Percentiles rank a stretch among this genome's conserved stretches.
phyloP scores from a whole-genome alignment of 2,888 invertebrate genomes.

The Atrina japonica region DNA sequence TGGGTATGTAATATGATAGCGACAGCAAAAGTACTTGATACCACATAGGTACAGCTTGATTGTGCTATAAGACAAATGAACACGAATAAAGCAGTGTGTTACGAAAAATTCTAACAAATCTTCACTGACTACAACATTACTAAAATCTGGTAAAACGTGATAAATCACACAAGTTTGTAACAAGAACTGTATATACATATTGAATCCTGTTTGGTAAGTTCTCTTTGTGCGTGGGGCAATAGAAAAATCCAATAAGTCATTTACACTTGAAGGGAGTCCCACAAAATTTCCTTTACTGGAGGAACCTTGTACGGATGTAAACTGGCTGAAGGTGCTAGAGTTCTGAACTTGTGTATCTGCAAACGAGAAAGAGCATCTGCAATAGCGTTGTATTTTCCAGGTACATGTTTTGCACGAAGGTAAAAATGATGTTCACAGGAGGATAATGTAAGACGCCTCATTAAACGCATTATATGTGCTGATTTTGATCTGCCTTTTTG shows the following conservation, averaged over 20 bases:
- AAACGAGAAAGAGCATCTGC: slow-evolving; percentile 40
- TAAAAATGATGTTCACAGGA: slow-evolving; percentile 18
- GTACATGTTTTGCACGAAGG: slow-evolving; percentile 23
- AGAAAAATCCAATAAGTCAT: slow-evolving; percentile 5
- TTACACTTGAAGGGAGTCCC: background rate
- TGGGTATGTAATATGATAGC: slow-evolving; percentile 5
- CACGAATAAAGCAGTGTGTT: background rate
- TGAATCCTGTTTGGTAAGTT: slow-evolving; percentile 10
- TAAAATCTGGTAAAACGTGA: background rate
- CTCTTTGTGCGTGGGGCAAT: slow-evolving; percentile 1
- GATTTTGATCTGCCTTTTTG: slow-evolving; percentile 26
- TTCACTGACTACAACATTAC: slow-evolving; percentile 1
- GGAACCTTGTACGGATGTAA: background rate
- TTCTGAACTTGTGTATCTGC: slow-evolving; percentile 32
- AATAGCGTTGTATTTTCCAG: slow-evolving; percentile 25
- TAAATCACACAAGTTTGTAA: background rate
- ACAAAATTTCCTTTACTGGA: background rate
- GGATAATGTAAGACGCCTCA: slow-evolving; percentile 32
- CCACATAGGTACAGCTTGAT: slow-evolving; percentile 35
- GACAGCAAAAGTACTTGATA: slow-evolving; percentile 13
- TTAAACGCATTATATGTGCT: slow-evolving; percentile 30
- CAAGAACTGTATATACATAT: slow-evolving; percentile 1
- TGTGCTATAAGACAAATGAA: slow-evolving; percentile 6
- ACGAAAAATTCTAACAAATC: slow-evolving; percentile 18
- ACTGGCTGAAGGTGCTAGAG: slow-evolving; percentile 18